Percentiles rank a stretch among this genome's conserved stretches.
phyloP scores from a whole-genome alignment of 2,113 vertebrate species.

The Podiceps cristatus region DNA sequence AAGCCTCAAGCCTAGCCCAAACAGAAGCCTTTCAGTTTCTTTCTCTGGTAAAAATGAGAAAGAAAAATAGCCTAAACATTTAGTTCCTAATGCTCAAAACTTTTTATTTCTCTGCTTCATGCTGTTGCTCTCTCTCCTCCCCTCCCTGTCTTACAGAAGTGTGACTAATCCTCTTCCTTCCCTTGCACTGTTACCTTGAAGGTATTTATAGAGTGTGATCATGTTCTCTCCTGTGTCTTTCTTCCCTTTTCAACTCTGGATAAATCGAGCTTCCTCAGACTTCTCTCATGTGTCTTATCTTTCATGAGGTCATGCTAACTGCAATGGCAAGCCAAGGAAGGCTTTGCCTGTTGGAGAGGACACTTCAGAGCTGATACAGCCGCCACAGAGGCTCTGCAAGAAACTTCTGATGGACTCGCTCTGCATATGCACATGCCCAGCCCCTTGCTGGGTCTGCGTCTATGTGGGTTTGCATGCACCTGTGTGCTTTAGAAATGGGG shows the following conservation, averaged over 20 bases:
- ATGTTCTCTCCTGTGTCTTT: background rate
- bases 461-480: too few relatives aligned
- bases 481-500: rapidly evolving
- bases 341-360: background rate
- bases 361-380: background rate
- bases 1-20: background rate
- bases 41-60: background rate
- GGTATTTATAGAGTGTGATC: constrained; percentile 56
- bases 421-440: rapidly evolving
- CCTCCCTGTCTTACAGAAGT: background rate
- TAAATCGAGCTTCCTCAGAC: background rate
- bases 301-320: background rate
- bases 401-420: background rate
- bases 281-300: background rate
- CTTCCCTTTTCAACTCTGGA: background rate
- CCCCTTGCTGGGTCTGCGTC: rapidly evolving
- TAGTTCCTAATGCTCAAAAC: background rate
- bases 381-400: background rate
- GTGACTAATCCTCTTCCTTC: constrained; percentile 53
- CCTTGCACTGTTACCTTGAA: constrained; percentile 28
- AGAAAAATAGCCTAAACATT: background rate
- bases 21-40: background rate
- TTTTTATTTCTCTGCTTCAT: background rate
- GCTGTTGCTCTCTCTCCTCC: background rate
- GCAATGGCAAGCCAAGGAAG: background rate